Evolutionary conservation across 1,140 invertebrate species (phyloP), one percentile per base, ranked within the genome.

Genomic region (Hormaphis cornu): DNA sequence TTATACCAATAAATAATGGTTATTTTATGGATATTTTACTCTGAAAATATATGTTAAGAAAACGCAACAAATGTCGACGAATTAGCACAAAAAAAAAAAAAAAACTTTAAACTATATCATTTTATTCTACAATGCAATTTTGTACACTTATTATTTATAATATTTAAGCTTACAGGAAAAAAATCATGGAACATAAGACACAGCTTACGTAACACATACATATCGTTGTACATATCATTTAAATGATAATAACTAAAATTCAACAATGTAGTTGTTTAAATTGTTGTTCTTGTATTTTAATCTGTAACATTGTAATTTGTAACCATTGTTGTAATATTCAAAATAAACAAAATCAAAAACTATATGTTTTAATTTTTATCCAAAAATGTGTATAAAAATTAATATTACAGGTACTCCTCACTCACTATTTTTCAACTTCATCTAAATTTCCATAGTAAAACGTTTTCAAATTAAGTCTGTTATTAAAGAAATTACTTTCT

Each of bases 161-260:
- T 28, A 42, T n/a, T n/a, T 14, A 61, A 18, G 58, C 42, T 63
- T 44, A 63, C 5, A 44, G 22, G 40, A 61, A 61, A 20, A 18
- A 63, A 20, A 26, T 40, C 14, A 58, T 35, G 16, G 26, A 16
- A 40, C n/a, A 14, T 20, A 63, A 18, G 18, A 16, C 24, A 44
- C n/a, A 63, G 42, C 58, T 63, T 63, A 46, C 0, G 28, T 24
- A 46, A 66, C 44, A 16, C 18, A 66, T 48, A 66, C 61, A 66
- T 66, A 66, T 66, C 61, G 50, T 50, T 48, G 50, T 48, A 66
- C 61, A 66, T 66, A 66, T 66, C 61, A 66, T 50, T 48, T 50
- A 33, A 46, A 30, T 35, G 20, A 14, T 48, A 33, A 22, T 50
- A 20, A n/a, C 5, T 8, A 6, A 46, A n/a, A n/a, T n/a, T 4